Percentiles rank a stretch among this genome's conserved stretches.
Evolutionary conservation across 37 sponge, comb jelly and placozoan species (phyloP).

Genomic region (Geodia barretti): DNA sequence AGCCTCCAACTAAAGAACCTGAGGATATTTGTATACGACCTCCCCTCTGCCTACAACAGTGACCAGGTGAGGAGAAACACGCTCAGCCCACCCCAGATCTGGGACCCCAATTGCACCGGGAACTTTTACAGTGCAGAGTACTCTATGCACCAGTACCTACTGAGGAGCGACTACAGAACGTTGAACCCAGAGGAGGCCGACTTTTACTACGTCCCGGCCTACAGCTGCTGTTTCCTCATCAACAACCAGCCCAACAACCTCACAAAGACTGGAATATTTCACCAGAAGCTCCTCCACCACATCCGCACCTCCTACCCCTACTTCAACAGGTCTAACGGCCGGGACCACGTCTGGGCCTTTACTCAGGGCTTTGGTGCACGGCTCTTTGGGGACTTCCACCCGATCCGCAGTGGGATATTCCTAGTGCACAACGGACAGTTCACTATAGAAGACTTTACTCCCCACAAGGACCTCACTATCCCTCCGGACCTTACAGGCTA

Average conservation of each 20-base stretch:
- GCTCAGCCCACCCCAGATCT: conserved; percentile 28
- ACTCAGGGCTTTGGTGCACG: conserved; percentile 31
- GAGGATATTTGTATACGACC: conserved; percentile 45
- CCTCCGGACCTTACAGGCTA: conserved; percentile 39
- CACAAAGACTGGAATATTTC: conserved; percentile 31
- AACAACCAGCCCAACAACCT: conserved; percentile 44
- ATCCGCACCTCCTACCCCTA: conserved; percentile 22
- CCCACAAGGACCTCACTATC: conserved; percentile 50
- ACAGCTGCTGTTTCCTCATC: conserved; percentile 46
- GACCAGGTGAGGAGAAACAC: conserved; percentile 27
- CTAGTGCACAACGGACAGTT: conserved; percentile 38
- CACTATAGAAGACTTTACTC: conserved; percentile 27
- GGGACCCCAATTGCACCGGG: conserved; percentile 42
- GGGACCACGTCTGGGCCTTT: conserved; percentile 57
- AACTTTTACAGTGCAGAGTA: conserved; percentile 52
- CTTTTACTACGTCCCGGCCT: conserved; percentile 51
- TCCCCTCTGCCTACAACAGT: conserved; percentile 29
- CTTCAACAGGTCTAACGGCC: conserved; percentile 48
- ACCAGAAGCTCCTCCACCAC: conserved; percentile 16
- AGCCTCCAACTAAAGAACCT: conserved; percentile 14
- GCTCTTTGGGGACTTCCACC: conserved; percentile 35
- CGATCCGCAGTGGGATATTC: conserved; percentile 33
- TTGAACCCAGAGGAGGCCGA: conserved; percentile 37
- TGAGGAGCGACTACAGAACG: conserved; percentile 26
- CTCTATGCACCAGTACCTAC: conserved; percentile 35